Evolutionary conservation across 2,113 vertebrate genomes (phyloP), one percentile per base, ranked within the genome.

Genomic region (Piaya cayana): DNA sequence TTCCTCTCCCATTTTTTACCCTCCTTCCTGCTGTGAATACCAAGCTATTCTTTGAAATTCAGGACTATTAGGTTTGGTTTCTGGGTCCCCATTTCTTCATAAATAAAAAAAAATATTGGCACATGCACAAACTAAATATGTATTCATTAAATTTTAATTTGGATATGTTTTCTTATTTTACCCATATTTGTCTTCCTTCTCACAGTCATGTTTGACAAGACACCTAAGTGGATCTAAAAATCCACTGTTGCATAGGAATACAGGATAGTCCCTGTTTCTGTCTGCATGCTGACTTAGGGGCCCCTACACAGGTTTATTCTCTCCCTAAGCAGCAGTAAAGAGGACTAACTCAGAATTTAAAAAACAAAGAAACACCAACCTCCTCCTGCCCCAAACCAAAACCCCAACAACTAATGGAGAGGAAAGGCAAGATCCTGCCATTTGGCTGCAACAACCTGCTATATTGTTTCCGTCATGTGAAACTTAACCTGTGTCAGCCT

Each of bases 231-330:
- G 3, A 81, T 50, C 42, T 34, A 88, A 55, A 34, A 74, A 45
- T 59, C 68, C 29, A 20, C 58, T 82, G 69, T 75, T 95, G 82
- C 87, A 79, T 71, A 93, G 32, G 81, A 91, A 91, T 85, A 79
- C 2, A 2, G 14, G 49, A 36, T 27, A 56, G 49, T 60, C 15
- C 39, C 32, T 60, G 56, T 32, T 63, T 84, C 74, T 72, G 58
- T 5, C 53, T 64, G 45, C 30, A 11, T 8, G 32, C 6, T 86
- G 77, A 47, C 43, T 82, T 69, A 56, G 23, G 43, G 26, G 71
- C 30, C 8, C 8, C 26, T 70, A 52, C 1, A 2, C 37, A 60
- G 85, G 90, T 71, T 82, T 92, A 67, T 59, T 84, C 34, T 68
- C 56, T 71, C 53, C 29, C 14, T 53, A 11, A 2, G 42, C 3